Conservation (phyloP, 2,797 vertebrate genomes). For the Chiloscyllium punctatum region DNA sequence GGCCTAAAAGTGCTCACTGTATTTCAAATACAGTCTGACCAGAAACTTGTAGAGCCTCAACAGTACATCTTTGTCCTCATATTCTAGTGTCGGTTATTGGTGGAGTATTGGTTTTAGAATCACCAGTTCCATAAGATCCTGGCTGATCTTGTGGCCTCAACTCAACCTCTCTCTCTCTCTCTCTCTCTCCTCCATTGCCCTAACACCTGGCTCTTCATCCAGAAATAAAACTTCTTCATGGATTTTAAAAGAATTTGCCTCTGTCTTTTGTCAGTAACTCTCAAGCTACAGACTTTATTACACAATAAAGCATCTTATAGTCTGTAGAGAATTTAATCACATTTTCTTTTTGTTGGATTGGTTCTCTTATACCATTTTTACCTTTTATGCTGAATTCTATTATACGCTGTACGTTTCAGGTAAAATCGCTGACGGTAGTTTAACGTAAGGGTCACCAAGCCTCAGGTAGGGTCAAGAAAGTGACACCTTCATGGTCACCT, state of each 20-base stretch:
- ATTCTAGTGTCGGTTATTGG: not conserved
- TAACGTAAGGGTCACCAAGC: too few relatives aligned
- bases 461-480: too few relatives aligned
- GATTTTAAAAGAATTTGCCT: not conserved
- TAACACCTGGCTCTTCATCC: not conserved
- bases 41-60: too few relatives aligned
- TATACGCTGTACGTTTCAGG: not conserved
- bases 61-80: not conserved
- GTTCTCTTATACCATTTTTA: not conserved
- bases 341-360: not conserved
- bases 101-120: not conserved
- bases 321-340: not conserved
- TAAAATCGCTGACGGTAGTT: too few relatives aligned
- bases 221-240: not conserved
- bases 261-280: not conserved
- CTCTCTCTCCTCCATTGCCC: too few relatives aligned
- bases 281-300: not conserved
- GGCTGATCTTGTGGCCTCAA: too few relatives aligned
- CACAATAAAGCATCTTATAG: not conserved
- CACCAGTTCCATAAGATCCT: too few relatives aligned
- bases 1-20: too few relatives aligned
- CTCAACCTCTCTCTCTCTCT: too few relatives aligned
- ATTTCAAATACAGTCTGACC: too few relatives aligned
- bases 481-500: too few relatives aligned
- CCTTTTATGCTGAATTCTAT: not conserved